Evolutionary conservation across 1,140 invertebrate genomes (phyloP).

Genomic region (Apolygus lucorum): DNA sequence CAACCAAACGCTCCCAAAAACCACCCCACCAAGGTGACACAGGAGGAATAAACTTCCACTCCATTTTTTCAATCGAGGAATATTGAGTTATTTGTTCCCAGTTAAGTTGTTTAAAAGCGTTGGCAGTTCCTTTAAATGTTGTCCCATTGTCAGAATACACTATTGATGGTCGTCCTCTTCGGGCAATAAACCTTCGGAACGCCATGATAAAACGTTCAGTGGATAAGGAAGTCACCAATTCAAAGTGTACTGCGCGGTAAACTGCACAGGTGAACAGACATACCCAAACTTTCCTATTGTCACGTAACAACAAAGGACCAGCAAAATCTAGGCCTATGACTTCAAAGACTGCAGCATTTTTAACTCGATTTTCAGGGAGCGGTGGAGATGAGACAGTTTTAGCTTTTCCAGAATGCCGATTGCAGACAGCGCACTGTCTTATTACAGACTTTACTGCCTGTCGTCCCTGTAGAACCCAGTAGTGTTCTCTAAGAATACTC

Average conservation of each 20-base stretch:
- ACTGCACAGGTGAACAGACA: conserved; percentile 38
- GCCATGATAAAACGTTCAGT: conserved; percentile 34
- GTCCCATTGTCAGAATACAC: conserved; percentile 42
- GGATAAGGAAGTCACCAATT: conserved; percentile 35
- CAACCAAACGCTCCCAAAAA: conserved; percentile 39
- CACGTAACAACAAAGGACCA: conserved; percentile 33
- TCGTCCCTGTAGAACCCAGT: neutral
- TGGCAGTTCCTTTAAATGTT: conserved; percentile 36
- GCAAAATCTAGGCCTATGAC: conserved; percentile 34
- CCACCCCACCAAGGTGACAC: conserved; percentile 41
- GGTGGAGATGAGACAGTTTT: neutral
- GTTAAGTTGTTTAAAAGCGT: conserved; percentile 28
- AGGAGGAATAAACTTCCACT: conserved; percentile 39
- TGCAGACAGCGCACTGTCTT: neutral
- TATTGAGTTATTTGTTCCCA: conserved; percentile 29
- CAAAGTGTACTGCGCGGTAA: conserved; percentile 38
- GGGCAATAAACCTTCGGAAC: conserved; percentile 36
- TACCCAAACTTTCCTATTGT: conserved; percentile 36
- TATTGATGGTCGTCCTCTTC: conserved; percentile 35
- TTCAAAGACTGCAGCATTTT: conserved; percentile 32
- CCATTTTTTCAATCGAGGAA: conserved; percentile 27
- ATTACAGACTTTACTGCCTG: neutral
- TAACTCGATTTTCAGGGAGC: conserved; percentile 28
- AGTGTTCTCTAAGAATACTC: neutral
- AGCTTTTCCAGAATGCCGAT: neutral